These are phyloP conservation scores for Gopherus evgoodei DNA, from an alignment of 2,113 vertebrate genomes.

Conservation along the genomic window DNA sequence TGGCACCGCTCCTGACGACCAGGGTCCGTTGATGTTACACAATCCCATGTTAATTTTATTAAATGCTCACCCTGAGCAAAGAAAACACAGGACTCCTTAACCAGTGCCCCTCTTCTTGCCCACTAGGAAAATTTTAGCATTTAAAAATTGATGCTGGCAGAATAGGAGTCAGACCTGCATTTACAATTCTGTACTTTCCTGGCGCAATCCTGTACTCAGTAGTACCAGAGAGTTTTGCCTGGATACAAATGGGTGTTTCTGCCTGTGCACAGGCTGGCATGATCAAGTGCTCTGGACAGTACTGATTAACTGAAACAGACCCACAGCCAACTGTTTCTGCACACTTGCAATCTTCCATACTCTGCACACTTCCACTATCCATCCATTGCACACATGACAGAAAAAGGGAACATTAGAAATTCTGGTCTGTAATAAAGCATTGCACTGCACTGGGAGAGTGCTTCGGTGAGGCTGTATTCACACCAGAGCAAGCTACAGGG, in stretches of 20 bases:
- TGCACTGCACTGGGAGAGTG: not conserved
- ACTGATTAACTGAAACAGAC: not conserved
- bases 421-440: not conserved
- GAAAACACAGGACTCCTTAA: conserved; percentile 13
- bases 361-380: not conserved
- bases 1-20: no score
- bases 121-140: conserved; percentile 26
- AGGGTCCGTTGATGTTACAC: not conserved
- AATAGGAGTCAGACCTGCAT: not conserved
- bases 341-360: not conserved
- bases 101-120: not conserved
- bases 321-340: not conserved
- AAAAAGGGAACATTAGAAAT: not conserved
- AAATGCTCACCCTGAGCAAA: not conserved
- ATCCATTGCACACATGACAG: not conserved
- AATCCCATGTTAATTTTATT: not conserved
- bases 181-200: not conserved
- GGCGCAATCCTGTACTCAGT: not conserved
- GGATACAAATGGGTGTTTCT: not conserved
- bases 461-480: not conserved
- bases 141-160: not conserved
- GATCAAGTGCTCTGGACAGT: not conserved
- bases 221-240: not conserved
- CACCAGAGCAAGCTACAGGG: not conserved
- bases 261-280: not conserved